Percentiles rank a stretch among this genome's conserved stretches.
phyloP scores from a whole-genome alignment of 2,797 vertebrate species.

The Tinamus major region DNA sequence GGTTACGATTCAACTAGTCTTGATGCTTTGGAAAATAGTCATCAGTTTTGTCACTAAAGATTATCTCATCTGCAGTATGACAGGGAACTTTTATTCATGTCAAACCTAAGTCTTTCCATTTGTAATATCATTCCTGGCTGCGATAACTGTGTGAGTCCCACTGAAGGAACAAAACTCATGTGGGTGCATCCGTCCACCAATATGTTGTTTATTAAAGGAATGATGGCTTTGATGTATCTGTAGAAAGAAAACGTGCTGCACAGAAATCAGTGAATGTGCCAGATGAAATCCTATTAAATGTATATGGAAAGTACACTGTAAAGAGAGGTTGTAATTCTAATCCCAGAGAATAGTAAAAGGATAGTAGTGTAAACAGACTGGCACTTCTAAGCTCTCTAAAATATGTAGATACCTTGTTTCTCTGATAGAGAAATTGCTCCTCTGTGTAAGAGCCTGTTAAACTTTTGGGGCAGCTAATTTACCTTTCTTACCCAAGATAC shows the following conservation, averaged over 20 bases:
- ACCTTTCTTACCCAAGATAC: neutral
- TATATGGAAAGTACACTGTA: neutral
- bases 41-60: neutral
- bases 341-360: neutral
- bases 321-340: neutral
- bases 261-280: neutral
- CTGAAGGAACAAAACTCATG: accelerated
- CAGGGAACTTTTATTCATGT: neutral
- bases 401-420: neutral
- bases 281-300: neutral
- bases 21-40: neutral
- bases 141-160: neutral
- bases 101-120: neutral
- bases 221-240: neutral
- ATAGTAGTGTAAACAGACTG: neutral
- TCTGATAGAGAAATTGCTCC: neutral
- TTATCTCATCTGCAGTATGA: neutral
- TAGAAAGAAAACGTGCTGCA: neutral
- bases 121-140: neutral
- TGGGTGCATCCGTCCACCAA: neutral
- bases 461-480: neutral
- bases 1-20: neutral
- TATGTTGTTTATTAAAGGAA: neutral
- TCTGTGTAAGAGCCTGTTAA: neutral
- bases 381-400: neutral